Percentiles rank a stretch among this genome's conserved stretches.
phyloP scores from a whole-genome alignment of 2,113 vertebrate species.

The Sardina pilchardus region DNA sequence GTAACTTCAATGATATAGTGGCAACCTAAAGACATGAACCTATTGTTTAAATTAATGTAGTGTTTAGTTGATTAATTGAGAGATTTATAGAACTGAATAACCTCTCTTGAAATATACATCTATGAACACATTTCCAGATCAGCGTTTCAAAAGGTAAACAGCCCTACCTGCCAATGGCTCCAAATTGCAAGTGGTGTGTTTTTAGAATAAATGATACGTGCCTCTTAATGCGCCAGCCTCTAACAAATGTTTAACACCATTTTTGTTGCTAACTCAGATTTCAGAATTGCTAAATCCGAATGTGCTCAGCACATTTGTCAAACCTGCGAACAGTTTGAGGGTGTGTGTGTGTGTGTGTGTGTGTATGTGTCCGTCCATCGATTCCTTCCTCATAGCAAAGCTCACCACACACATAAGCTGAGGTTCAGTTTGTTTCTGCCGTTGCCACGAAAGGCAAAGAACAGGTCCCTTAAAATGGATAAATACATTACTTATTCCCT shows the following conservation, averaged over 20 bases:
- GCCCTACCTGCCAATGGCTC: background rate
- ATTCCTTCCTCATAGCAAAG: background rate
- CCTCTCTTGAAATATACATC: background rate
- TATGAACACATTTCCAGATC: background rate
- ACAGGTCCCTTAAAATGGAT: background rate
- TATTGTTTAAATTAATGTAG: background rate
- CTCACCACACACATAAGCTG: constrained; percentile 3
- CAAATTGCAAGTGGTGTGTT: background rate
- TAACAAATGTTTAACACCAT: background rate
- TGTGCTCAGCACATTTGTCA: background rate
- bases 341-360: background rate
- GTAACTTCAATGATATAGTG: background rate
- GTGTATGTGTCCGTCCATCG: background rate
- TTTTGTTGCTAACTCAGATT: background rate
- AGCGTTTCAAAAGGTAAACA: background rate
- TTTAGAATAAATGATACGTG: background rate
- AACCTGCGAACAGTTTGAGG: background rate
- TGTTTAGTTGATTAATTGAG: too few relatives aligned
- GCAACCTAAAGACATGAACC: background rate
- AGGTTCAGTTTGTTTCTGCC: background rate
- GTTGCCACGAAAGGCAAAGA: background rate
- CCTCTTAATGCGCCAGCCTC: background rate
- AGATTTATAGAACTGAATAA: background rate
- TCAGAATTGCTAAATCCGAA: background rate
- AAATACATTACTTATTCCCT: constrained; percentile 10